Conservation (phyloP, 2,797 vertebrate genomes). For the Hirundo rustica region DNA sequence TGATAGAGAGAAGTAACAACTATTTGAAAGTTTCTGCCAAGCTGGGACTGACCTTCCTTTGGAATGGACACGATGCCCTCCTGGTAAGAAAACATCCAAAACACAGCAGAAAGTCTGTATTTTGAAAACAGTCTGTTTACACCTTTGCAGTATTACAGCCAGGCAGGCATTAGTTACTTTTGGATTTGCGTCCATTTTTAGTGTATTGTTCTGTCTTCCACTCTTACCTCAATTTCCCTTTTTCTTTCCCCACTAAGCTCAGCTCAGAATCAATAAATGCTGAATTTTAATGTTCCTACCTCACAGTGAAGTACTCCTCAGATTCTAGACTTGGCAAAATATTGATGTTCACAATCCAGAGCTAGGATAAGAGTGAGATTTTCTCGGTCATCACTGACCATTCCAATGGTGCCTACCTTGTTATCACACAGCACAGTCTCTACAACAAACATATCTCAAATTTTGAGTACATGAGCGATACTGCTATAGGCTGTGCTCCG, state of each 20-base stretch:
- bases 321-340: neutral
- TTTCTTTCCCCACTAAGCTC: neutral
- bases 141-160: neutral
- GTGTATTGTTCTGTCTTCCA: neutral
- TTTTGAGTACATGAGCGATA: neutral
- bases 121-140: neutral
- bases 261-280: neutral
- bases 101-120: neutral
- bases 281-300: neutral
- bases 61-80: constrained; percentile 83
- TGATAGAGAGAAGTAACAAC: constrained; percentile 74
- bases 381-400: neutral
- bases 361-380: neutral
- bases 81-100: constrained; percentile 74
- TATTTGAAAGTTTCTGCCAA: constrained; percentile 81
- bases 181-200: neutral
- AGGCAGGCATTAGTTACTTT: neutral
- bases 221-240: neutral
- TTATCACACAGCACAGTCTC: neutral
- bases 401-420: neutral
- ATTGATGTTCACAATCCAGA: neutral
- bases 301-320: neutral
- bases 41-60: constrained; percentile 80
- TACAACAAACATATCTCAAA: neutral
- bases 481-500: neutral